Evolutionary conservation across 2,888 invertebrate genomes (phyloP), one percentile per base, ranked within the genome.

Genomic region (Cephonodes hylas): DNA sequence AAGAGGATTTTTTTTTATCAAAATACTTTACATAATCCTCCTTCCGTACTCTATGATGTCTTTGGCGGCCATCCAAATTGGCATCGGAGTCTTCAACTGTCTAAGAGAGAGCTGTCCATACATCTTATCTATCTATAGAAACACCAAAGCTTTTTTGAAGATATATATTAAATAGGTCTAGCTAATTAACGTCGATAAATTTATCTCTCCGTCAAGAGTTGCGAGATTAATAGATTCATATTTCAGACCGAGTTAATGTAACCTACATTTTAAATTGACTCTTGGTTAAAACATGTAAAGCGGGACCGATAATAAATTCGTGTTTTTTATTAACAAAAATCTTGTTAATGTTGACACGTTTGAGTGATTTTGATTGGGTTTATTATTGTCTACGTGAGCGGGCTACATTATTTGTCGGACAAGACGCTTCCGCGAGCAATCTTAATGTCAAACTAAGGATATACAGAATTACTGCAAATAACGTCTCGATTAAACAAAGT

Each of bases 1-100:
- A 76, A 75, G 69, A 68, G 59, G 61, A 67, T 65, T 72, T 70
- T 72, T 70, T 73, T 62, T 63, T 65, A 65, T 63, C 64, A 56
- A 65, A 64, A 58, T 58, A 66, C 65, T 66, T 63, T 64, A 60
- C 64, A 60, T 58, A 63, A 65, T 68, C 71, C 66, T 67, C 66
- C 76, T 80, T 76, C 71, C 70, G 66, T 67, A 70, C 70, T 69
- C 70, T 73, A 67, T 79, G 71, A 72, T 71, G 72, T 75, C 68
- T 66, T 80, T 86, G 86, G 86, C 85, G 66, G 62, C 68, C 72
- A 70, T 83, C 86, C 86, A 86, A 82, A 77, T 86, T 85, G 85
- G 86, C 86, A 80, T 63, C 64, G 61, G 60, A 42, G 48, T 38
- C 58, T 48, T 61, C 48, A 25, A 34, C 60, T 58, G 42, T 45